phyloP scores from a whole-genome alignment of 2,888 invertebrate genomes.

The Lordiphosa fenestrarum region DNA sequence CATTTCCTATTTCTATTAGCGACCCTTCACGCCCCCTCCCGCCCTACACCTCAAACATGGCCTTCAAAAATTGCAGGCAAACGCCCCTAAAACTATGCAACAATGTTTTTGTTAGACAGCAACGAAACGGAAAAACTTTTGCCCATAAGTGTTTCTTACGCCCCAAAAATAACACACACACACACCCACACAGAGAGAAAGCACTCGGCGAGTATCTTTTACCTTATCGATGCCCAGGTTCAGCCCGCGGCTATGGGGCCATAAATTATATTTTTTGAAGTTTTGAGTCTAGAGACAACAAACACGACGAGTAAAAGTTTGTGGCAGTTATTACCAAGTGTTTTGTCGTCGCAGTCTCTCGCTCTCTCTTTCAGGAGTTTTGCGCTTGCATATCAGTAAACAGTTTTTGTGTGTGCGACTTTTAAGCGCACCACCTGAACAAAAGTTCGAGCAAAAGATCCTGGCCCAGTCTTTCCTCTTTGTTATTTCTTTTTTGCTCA shows the following conservation, averaged over 20 bases:
- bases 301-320: conserved; percentile 49
- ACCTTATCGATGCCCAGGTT: conserved; percentile 63
- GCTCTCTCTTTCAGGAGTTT: conserved; percentile 3
- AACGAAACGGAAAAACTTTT: conserved; percentile 55
- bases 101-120: conserved; percentile 62
- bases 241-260: conserved; percentile 68
- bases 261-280: conserved; percentile 78
- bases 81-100: conserved; percentile 59
- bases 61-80: conserved; percentile 50
- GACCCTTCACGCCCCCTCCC: conserved; percentile 15
- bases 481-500: conserved; percentile 11
- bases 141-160: conserved; percentile 61
- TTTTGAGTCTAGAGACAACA: conserved; percentile 47
- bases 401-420: conserved; percentile 70
- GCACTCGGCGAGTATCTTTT: conserved; percentile 42
- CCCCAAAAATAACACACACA: conserved; percentile 16
- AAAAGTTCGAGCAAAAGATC: conserved; percentile 36
- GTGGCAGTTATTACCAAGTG: conserved; percentile 75
- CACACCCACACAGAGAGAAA: neutral
- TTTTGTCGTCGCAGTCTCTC: conserved; percentile 53
- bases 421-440: conserved; percentile 66
- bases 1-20: conserved; percentile 77
- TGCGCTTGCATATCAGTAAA: conserved; percentile 66
- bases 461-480: conserved; percentile 4
- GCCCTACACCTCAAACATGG: conserved; percentile 14